Percentiles rank a stretch among this genome's conserved stretches.
phyloP scores from a whole-genome alignment of 1,140 invertebrate species.

The Orius insidiosus region DNA sequence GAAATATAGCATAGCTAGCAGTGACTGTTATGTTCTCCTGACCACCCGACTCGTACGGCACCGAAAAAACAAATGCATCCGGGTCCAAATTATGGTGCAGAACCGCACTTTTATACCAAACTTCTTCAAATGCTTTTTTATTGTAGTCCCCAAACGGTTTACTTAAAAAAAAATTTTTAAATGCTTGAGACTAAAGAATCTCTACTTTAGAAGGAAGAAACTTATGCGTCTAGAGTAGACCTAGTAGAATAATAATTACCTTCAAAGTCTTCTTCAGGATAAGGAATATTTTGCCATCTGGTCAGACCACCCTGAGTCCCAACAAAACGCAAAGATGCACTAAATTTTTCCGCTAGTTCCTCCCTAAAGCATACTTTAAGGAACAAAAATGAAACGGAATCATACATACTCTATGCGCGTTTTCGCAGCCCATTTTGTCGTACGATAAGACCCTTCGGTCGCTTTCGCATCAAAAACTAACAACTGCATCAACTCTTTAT shows the following conservation, averaged over 20 bases:
- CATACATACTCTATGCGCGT: slow-evolving; percentile 30
- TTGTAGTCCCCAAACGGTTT: slow-evolving; percentile 41
- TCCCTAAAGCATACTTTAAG: slow-evolving; percentile 15
- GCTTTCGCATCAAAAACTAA: slow-evolving; percentile 75
- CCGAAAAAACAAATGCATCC: slow-evolving; percentile 57
- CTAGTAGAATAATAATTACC: too few species aligned
- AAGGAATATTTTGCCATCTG: slow-evolving; percentile 52
- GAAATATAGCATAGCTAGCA: slow-evolving; percentile 68
- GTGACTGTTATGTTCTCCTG: slow-evolving; percentile 44
- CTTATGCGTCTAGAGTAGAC: too few species aligned
- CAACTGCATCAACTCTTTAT: slow-evolving; percentile 65
- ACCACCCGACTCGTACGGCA: slow-evolving; percentile 43
- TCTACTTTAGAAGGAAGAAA: too few species aligned
- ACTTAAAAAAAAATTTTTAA: too few species aligned
- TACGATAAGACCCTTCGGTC: slow-evolving; percentile 49
- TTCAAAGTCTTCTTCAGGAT: slow-evolving; percentile 28
- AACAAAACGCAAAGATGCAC: slow-evolving; percentile 54
- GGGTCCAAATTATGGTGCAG: slow-evolving; percentile 60
- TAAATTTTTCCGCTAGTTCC: slow-evolving; percentile 39
- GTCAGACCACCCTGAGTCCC: slow-evolving; percentile 77
- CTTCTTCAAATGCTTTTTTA: slow-evolving; percentile 67
- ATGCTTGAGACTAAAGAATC: too few species aligned
- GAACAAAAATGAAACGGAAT: too few species aligned
- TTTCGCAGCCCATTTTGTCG: slow-evolving; percentile 32
- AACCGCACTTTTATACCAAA: slow-evolving; percentile 83